phyloP scores from a whole-genome alignment of 2,888 invertebrate genomes.

The Lasius fuliginosus region DNA sequence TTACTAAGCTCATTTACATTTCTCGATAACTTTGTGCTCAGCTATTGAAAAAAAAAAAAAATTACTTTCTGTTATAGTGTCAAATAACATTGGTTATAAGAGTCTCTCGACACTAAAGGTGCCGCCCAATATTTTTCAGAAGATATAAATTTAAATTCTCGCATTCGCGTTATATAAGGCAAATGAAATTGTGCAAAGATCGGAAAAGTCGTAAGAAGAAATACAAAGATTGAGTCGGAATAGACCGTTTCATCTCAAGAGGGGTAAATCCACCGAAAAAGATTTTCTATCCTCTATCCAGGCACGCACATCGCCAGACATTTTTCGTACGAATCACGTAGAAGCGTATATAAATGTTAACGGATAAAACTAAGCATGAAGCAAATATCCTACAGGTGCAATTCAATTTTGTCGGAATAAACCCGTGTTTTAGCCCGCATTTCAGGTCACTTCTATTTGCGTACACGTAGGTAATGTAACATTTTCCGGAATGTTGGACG shows the following conservation, averaged over 20 bases:
- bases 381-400: conserved; percentile 40
- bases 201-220: conserved; percentile 11
- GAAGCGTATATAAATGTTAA: conserved; percentile 36
- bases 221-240: conserved; percentile 29
- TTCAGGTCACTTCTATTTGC: conserved; percentile 18
- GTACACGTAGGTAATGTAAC: conserved; percentile 11
- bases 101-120: background rate
- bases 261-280: conserved; percentile 34
- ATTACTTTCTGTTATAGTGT: background rate
- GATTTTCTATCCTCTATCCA: conserved; percentile 16
- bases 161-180: background rate
- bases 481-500: conserved; percentile 20
- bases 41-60: background rate
- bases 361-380: conserved; percentile 35
- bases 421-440: conserved; percentile 31
- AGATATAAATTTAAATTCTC: background rate
- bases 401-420: conserved; percentile 42
- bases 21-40: background rate
- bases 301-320: conserved; percentile 17
- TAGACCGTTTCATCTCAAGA: conserved; percentile 32
- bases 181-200: background rate
- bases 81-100: background rate
- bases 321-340: conserved; percentile 45
- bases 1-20: background rate
- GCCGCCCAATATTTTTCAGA: background rate